Percentiles rank a stretch among this genome's conserved stretches.
These are phyloP conservation scores for Gadopsis bispinosus DNA, from an alignment of 2,797 vertebrate genomes.

Conservation along the genomic window DNA sequence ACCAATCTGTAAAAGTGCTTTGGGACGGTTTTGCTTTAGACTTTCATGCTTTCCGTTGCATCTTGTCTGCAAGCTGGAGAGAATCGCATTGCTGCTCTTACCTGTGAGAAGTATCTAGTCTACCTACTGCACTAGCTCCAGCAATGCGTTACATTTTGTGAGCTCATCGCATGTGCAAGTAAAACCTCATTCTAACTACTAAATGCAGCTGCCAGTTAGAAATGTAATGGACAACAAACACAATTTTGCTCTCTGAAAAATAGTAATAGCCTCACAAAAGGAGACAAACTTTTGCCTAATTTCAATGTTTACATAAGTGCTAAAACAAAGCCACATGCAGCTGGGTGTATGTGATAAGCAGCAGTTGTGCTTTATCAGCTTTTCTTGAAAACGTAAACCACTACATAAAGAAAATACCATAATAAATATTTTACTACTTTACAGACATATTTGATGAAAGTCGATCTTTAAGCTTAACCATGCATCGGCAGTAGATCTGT, in stretches of 20 bases:
- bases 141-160: background rate
- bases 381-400: background rate
- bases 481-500: background rate
- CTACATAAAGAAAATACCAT: background rate
- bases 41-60: background rate
- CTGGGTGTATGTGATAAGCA: background rate
- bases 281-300: background rate
- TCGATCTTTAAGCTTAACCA: background rate
- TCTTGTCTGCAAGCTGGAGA: background rate
- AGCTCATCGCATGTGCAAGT: background rate
- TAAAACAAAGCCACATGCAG: background rate
- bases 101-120: background rate
- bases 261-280: too few relatives aligned
- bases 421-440: background rate
- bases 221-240: background rate
- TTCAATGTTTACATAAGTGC: background rate
- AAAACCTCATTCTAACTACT: background rate
- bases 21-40: background rate
- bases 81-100: background rate
- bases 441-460: slow-evolving; percentile 7
- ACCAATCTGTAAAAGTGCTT: too few relatives aligned
- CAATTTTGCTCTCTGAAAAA: background rate
- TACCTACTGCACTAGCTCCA: background rate
- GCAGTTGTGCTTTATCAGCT: background rate
- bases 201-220: background rate